A percentile compares a stretch with the other conserved stretches of the same genome.
phyloP scores from a whole-genome alignment of 2,888 invertebrate genomes.

The Hipparchia semele region DNA sequence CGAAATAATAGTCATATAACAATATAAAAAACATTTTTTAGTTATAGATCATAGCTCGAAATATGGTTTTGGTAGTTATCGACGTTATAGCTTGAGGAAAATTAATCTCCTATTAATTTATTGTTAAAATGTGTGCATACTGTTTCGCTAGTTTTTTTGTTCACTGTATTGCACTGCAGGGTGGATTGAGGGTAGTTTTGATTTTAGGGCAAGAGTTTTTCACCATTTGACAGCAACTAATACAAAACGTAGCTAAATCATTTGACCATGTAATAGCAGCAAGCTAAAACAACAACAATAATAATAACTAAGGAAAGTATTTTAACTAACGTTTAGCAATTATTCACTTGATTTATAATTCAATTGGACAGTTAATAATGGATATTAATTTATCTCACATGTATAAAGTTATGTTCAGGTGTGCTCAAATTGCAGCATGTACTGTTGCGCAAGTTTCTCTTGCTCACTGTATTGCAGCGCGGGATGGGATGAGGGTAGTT shows the following conservation, averaged over 20 bases:
- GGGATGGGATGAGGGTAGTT: slow-evolving; percentile 59
- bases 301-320: too few relatives aligned
- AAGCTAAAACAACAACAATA: too few relatives aligned
- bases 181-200: background rate
- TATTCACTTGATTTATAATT: background rate
- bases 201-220: background rate
- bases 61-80: too few relatives aligned
- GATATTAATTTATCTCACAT: background rate
- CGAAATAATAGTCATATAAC: too few relatives aligned
- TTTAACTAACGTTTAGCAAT: background rate
- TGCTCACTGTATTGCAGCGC: slow-evolving; percentile 54
- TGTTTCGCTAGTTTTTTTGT: background rate
- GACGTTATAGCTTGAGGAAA: too few relatives aligned
- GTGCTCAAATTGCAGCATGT: slow-evolving; percentile 47
- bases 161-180: background rate
- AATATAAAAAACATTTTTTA: too few relatives aligned
- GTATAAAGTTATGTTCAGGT: background rate
- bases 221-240: background rate
- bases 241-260: background rate
- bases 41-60: too few relatives aligned
- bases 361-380: too few relatives aligned
- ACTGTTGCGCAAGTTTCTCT: slow-evolving; percentile 57
- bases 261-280: too few relatives aligned
- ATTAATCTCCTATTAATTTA: too few relatives aligned
- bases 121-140: too few relatives aligned